Conservation (phyloP, 1,140 invertebrate species). For the Eubasilissa regina region DNA sequence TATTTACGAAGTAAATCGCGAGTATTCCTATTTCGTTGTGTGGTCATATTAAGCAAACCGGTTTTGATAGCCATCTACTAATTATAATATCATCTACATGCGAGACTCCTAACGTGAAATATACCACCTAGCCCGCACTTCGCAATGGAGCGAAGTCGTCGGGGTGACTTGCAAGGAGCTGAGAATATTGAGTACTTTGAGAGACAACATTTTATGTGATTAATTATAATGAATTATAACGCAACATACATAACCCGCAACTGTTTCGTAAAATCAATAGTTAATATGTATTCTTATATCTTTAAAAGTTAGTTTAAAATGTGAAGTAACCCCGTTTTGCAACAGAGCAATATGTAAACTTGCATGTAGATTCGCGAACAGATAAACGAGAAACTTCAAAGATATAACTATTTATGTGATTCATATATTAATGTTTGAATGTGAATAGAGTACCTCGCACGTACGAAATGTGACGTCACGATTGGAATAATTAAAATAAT, state of each 20-base stretch:
- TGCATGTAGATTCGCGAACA: not conserved
- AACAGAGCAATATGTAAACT: not conserved
- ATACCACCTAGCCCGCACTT: not conserved
- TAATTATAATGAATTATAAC: no score
- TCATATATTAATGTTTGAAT: not conserved
- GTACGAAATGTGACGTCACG: constrained; percentile 3
- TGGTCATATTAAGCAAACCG: constrained; percentile 56
- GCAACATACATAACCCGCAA: no score
- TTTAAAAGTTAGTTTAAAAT: no score
- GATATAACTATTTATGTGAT: not conserved
- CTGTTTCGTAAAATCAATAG: no score
- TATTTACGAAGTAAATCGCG: constrained; percentile 14
- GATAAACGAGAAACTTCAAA: not conserved
- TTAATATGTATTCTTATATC: no score
- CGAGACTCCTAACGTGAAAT: constrained; percentile 15
- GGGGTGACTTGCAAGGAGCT: no score
- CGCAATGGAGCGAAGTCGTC: not conserved
- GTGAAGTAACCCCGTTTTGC: not conserved
- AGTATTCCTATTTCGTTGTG: constrained; percentile 36
- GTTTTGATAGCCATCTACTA: constrained; percentile 56
- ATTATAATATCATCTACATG: constrained; percentile 59
- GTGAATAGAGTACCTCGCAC: not conserved
- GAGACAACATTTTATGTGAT: no score
- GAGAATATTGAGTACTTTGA: no score
- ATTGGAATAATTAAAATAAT: constrained; percentile 30